Base-by-base conservation (phyloP, 2,888 invertebrate species). In the Tortrix viridana region DNA sequence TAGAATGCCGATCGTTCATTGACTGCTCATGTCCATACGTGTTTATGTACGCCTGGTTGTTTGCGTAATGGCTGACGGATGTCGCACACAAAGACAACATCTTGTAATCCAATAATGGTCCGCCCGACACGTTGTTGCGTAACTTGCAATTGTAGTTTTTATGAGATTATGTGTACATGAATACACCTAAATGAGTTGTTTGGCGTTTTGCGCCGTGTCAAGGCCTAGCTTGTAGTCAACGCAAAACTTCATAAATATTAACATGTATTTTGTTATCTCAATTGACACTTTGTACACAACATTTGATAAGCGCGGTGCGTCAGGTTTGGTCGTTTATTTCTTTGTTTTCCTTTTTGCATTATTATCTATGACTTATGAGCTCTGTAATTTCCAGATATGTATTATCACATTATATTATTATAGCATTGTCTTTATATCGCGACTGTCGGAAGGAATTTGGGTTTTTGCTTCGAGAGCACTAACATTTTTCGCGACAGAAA, bases 71-170 rank as follows among this genome's bases (percentile, higher is more conserved):
- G 50, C 47, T 48, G 50, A 49, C 60, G 67, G 65, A 69, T 69
- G 66, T 71, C 71, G 71, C 73, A 73, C 72, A 74, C 71, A 76
- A 70, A 68, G 70, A 71, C 72, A 76, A 66, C 69, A 65, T 71
- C 71, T 67, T 64, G 74, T 82, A 82, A 83, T 82, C 76, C 74
- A 80, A 81, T 82, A 80, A 80, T 71, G 73, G 73, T 58, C 26
- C 55, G 55, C 66, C 47, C 32, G 32, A 32, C 32, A 55, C 32
- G 48, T 67, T 44, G 62, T 81, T 80, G 70, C 79, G 76, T 74
- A 77, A 81, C 64, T 47, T 64, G 69, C 71, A 72, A 73, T 71
- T 74, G 71, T 71, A 67, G 61, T 72, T 78, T 69, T 75, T 77
- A 76, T 68, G 66, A 74, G 74, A 77, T 79, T 79, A 79, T 67